Conservation (phyloP, 2,113 vertebrate genomes). For the Patagioenas fasciata region DNA sequence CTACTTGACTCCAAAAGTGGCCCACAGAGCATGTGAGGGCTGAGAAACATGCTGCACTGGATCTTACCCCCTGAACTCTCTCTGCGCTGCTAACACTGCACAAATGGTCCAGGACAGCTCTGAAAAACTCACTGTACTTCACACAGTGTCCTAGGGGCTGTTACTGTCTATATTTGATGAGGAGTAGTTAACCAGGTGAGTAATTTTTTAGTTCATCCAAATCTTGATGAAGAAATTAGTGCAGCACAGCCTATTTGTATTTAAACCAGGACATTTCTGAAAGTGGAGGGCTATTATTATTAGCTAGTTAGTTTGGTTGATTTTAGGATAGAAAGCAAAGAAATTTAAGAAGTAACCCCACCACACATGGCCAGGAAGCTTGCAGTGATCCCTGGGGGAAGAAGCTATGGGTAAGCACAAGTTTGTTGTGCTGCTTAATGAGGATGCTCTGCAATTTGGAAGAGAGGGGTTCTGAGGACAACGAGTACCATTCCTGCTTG, state of each 20-base stretch:
- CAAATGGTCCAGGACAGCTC: background rate
- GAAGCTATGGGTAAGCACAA: no score
- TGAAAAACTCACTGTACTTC: background rate
- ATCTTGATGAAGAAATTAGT: background rate
- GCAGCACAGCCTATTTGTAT: background rate
- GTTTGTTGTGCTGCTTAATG: background rate
- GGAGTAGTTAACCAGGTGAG: background rate
- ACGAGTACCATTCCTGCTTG: fast-evolving
- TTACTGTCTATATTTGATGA: background rate
- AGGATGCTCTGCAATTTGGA: background rate
- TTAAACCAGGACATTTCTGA: background rate
- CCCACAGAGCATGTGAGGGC: background rate
- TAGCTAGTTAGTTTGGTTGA: no score
- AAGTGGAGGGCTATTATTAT: background rate
- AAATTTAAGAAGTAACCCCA: background rate
- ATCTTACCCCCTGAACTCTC: background rate
- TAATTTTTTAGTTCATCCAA: background rate
- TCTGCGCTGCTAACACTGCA: background rate
- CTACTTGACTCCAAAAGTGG: background rate
- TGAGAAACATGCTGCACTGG: background rate
- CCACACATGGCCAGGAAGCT: background rate
- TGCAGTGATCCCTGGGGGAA: background rate
- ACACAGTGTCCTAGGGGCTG: fast-evolving
- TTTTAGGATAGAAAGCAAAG: background rate
- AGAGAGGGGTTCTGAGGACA: background rate